Conservation (phyloP, 2,797 vertebrate species). For the Valencia hispanica region DNA sequence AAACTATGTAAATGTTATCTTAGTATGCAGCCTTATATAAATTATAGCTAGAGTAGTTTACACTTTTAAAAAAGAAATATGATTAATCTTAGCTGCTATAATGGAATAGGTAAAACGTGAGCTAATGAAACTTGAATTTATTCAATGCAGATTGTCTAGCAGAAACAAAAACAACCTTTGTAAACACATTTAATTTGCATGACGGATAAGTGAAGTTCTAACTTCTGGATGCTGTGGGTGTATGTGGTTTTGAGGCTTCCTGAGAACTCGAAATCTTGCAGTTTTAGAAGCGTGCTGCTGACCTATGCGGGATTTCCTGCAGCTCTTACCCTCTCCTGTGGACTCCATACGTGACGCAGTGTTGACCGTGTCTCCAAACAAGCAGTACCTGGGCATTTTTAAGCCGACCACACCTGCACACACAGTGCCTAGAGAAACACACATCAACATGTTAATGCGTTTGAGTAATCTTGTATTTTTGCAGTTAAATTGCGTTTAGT, state of each 20-base stretch:
- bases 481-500: background rate
- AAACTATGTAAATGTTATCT: too few species aligned
- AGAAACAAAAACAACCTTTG: background rate
- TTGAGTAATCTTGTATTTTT: background rate
- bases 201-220: background rate
- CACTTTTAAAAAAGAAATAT: background rate
- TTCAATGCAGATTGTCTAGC: background rate
- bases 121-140: background rate
- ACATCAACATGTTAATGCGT: background rate
- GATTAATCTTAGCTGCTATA: background rate
- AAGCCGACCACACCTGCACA: slow-evolving; percentile 81
- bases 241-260: background rate
- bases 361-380: slow-evolving; percentile 84
- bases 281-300: background rate
- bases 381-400: slow-evolving; percentile 84
- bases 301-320: background rate
- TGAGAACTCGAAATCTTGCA: background rate
- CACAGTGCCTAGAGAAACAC: slow-evolving; percentile 72
- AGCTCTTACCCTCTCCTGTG: slow-evolving; percentile 73
- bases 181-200: slow-evolving; percentile 1
- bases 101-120: background rate
- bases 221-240: background rate
- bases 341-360: slow-evolving; percentile 83
- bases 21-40: background rate
- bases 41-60: background rate